Conservation (phyloP, 2,113 vertebrate species). For the Antechinus stuartii region DNA sequence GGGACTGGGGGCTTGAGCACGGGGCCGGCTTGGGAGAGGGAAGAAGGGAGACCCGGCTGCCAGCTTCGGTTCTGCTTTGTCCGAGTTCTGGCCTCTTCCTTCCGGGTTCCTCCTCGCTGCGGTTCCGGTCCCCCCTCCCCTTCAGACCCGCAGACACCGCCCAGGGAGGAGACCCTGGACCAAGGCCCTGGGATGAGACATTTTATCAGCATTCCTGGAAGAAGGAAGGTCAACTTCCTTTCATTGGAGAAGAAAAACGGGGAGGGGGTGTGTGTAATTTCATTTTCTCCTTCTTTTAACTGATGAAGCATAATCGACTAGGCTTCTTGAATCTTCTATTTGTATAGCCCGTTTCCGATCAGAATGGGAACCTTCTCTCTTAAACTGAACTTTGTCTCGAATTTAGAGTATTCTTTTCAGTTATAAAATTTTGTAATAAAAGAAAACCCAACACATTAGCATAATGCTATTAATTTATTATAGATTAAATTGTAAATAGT, state of each 20-base stretch:
- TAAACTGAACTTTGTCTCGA: not conserved
- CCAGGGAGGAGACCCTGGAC: constrained; percentile 52
- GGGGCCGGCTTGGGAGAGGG: not conserved
- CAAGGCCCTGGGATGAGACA: not conserved
- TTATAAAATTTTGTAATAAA: not conserved
- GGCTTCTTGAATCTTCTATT: not conserved
- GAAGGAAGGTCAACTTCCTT: not conserved
- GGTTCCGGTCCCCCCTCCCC: not conserved
- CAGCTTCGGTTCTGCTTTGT: constrained; percentile 43
- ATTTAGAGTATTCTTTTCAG: not conserved
- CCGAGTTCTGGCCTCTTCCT: not conserved
- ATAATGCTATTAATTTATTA: not conserved
- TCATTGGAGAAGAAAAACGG: not conserved
- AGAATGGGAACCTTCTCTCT: not conserved
- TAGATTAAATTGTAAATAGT: not conserved
- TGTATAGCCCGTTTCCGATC: not conserved
- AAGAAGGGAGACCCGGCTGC: not conserved
- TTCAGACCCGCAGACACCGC: constrained; percentile 48
- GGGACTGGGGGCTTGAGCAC: not conserved
- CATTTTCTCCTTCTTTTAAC: not conserved
- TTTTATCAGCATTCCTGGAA: not conserved
- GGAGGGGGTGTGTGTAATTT: not conserved
- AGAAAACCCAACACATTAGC: not conserved
- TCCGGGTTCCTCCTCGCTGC: constrained; percentile 15
- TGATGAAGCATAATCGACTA: not conserved